Evolutionary conservation across 2,797 vertebrate genomes (phyloP), one percentile per base, ranked within the genome.

Genomic region (Myotis myotis): DNA sequence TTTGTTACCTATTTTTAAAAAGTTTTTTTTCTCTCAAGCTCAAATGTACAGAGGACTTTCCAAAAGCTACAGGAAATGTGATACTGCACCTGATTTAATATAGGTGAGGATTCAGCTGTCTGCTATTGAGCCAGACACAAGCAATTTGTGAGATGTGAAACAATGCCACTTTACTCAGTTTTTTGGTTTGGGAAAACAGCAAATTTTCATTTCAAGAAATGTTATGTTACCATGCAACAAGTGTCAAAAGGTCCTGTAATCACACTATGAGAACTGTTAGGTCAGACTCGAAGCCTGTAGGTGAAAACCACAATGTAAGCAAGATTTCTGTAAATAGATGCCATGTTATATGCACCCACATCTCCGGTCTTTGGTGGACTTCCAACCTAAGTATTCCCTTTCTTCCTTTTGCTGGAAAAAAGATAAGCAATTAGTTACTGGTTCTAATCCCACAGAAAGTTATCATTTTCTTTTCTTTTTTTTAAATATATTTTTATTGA

Each of bases 121-220:
- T 86, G 33, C 72, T 49, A 0, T 33, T 60, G 66, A 83, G 51
- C 68, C 41, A 70, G 78, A 82, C 38, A 70, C 66, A 78, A 83
- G 80, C 41, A 25, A 5, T 79, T 28, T 83, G 55, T 20, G 33
- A 91, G 87, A 80, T 78, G 88, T 90, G 30, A 55, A 89, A 89
- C 53, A 93, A 3, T 81, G 19, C 38, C 62, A 93, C 33, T 79
- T 66, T 33, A 47, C 30, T 76, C 2, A 5, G 12, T 36, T 47
- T 53, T 85, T 41, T 38, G 91, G 60, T 92, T 74, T 81, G 57
- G 55, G 57, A 75, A 94, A 85, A 93, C 25, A 72, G 6, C 84
- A 66, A n/a, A 60, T 81, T 94, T 88, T 88, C 55, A 88, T 94
- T 93, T 13, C 11, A 72, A 80, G 70, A 86, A 79, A 89, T 70